Conservation (phyloP, 2,113 vertebrate genomes). For the Platycercus adscitus region DNA sequence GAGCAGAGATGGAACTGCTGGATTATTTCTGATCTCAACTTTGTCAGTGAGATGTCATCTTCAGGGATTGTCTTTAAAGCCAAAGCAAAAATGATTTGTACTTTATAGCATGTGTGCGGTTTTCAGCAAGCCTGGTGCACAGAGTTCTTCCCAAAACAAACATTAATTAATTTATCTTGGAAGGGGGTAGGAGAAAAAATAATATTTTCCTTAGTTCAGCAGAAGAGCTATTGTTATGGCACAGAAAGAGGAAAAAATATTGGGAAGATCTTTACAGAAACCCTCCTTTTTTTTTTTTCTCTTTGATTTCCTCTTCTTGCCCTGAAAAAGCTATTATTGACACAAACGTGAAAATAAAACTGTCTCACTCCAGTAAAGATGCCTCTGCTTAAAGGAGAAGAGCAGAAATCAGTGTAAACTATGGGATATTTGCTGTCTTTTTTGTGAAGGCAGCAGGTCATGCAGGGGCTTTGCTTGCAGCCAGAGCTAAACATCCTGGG, state of each 20-base stretch:
- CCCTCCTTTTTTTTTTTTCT: background rate
- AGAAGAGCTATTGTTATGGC: background rate
- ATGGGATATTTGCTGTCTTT: background rate
- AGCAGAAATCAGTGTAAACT: background rate
- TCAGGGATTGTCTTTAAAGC: background rate
- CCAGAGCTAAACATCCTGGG: background rate
- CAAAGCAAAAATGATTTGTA: background rate
- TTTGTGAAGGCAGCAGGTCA: background rate
- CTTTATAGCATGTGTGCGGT: background rate
- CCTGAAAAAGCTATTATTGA: background rate
- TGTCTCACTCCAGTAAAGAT: background rate
- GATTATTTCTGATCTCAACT: background rate
- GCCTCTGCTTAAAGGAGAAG: background rate
- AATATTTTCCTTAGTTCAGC: background rate
- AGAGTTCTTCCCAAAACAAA: background rate
- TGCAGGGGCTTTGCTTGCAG: background rate
- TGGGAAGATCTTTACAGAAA: background rate
- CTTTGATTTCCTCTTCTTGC: background rate
- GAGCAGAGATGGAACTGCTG: background rate
- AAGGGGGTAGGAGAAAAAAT: background rate
- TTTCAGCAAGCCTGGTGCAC: background rate
- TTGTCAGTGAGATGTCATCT: background rate
- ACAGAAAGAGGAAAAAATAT: background rate
- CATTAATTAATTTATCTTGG: background rate
- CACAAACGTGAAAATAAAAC: background rate